Evolutionary conservation across 2,888 invertebrate species (phyloP).

Genomic region (Lasioglossum morio): DNA sequence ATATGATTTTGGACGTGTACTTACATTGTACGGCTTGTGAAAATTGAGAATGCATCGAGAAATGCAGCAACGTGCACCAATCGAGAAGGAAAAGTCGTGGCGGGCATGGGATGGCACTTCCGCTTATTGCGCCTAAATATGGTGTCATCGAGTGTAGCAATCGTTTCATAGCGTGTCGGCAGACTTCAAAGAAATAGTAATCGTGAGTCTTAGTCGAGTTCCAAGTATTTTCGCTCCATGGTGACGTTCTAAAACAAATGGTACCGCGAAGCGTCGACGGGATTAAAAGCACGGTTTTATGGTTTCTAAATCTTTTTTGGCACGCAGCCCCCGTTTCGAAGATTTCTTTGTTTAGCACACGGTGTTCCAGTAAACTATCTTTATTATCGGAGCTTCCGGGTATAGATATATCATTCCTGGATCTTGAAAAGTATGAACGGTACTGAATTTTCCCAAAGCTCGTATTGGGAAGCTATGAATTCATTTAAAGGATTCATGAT

Average conservation of each 20-base stretch:
- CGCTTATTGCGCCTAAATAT: not conserved
- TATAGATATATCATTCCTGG: not conserved
- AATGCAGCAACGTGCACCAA: not conserved
- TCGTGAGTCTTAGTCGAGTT: not conserved
- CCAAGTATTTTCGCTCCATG: not conserved
- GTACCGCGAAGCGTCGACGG: not conserved
- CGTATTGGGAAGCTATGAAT: not conserved
- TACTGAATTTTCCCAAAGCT: not conserved
- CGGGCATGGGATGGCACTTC: not conserved
- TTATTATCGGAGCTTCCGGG: not conserved
- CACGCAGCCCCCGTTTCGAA: not conserved
- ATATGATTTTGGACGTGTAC: too few species aligned
- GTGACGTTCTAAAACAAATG: not conserved
- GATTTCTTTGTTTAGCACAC: constrained; percentile 3
- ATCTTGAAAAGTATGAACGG: not conserved
- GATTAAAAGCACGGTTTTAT: not conserved
- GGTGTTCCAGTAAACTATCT: not conserved
- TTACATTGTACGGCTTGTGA: not conserved
- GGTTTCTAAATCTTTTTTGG: not conserved
- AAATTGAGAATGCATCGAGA: not conserved
- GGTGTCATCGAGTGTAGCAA: not conserved
- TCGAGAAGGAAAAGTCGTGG: not conserved
- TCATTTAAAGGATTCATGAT: not conserved
- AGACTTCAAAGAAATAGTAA: constrained; percentile 3
- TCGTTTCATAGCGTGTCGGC: not conserved